Evolutionary conservation across 2,797 vertebrate species (phyloP).

Genomic region (Arrhamphus sclerolepis): DNA sequence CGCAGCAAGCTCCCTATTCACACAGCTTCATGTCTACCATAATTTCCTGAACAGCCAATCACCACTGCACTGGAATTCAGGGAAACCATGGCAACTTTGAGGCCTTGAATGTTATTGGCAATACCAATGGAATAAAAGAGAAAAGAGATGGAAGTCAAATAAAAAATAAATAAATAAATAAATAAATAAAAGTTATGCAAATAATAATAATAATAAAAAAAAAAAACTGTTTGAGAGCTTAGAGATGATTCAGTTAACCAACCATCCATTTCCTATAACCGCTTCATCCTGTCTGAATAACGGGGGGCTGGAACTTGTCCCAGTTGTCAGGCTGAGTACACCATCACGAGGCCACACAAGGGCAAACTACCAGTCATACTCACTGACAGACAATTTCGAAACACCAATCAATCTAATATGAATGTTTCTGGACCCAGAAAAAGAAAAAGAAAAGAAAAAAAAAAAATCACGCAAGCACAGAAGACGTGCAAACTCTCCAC

Average conservation of each 20-base stretch:
- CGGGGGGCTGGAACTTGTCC: too few relatives aligned
- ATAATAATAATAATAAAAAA: too few relatives aligned
- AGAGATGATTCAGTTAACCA: slow-evolving; percentile 48
- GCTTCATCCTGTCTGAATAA: too few relatives aligned
- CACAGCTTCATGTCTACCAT: slow-evolving; percentile 43
- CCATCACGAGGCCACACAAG: too few relatives aligned
- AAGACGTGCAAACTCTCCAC: too few relatives aligned
- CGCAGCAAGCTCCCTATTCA: slow-evolving; percentile 71
- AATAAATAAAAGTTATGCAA: slow-evolving; percentile 25
- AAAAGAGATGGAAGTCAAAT: slow-evolving; percentile 72
- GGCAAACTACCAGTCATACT: too few relatives aligned
- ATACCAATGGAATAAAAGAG: slow-evolving; percentile 57
- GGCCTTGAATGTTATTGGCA: slow-evolving; percentile 72
- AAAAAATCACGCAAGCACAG: too few relatives aligned
- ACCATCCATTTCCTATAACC: slow-evolving; percentile 4
- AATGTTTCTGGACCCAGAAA: too few relatives aligned
- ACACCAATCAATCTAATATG: too few relatives aligned
- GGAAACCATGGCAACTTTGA: slow-evolving; percentile 76
- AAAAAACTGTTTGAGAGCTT: slow-evolving; percentile 43
- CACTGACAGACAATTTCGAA: too few relatives aligned
- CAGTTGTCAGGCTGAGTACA: too few relatives aligned
- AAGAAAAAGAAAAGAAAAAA: too few relatives aligned
- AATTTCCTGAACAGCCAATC: slow-evolving; percentile 69
- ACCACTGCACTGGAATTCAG: slow-evolving; percentile 53
- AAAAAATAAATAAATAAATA: slow-evolving; percentile 20